phyloP scores from a whole-genome alignment of 2,797 vertebrate species.

The Telmatherina bonti region DNA sequence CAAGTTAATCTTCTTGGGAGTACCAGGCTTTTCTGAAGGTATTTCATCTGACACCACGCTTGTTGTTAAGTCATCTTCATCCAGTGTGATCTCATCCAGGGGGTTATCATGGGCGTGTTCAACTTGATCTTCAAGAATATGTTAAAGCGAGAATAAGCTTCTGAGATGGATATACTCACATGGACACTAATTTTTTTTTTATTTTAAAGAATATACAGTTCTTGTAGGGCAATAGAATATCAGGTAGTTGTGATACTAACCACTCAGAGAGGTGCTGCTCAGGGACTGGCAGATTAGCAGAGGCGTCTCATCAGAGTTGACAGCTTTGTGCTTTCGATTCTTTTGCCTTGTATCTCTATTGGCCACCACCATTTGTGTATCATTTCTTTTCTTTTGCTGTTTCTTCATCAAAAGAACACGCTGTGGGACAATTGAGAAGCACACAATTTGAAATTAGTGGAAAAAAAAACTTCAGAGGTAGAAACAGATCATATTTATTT shows the following conservation, averaged over 20 bases:
- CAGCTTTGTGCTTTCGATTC: slow-evolving; percentile 74
- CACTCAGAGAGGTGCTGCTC: slow-evolving; percentile 81
- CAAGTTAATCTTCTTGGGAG: slow-evolving; percentile 68
- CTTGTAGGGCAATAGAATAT: background rate
- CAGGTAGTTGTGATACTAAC: slow-evolving; percentile 55
- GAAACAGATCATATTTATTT: background rate
- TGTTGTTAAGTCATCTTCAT: slow-evolving; percentile 61
- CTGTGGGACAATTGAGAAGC: slow-evolving; percentile 63
- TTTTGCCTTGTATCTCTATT: slow-evolving; percentile 83
- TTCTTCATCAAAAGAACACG: slow-evolving; percentile 87
- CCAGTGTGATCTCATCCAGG: slow-evolving; percentile 82
- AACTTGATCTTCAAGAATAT: slow-evolving; percentile 69
- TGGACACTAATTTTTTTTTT: background rate
- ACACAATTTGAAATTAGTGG: background rate
- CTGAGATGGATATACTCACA: background rate
- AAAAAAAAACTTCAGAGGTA: background rate
- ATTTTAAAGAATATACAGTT: background rate
- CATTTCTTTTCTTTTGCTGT: slow-evolving; percentile 87
- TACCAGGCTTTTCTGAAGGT: slow-evolving; percentile 41
- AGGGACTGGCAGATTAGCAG: slow-evolving; percentile 81
- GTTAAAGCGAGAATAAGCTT: background rate
- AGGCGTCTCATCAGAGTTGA: slow-evolving; percentile 76
- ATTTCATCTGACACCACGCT: slow-evolving; percentile 42
- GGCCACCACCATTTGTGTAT: slow-evolving; percentile 88
- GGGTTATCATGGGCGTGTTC: slow-evolving; percentile 82